Base-by-base conservation (phyloP, 2,888 invertebrate species). In the Scrobipalpa costella region DNA sequence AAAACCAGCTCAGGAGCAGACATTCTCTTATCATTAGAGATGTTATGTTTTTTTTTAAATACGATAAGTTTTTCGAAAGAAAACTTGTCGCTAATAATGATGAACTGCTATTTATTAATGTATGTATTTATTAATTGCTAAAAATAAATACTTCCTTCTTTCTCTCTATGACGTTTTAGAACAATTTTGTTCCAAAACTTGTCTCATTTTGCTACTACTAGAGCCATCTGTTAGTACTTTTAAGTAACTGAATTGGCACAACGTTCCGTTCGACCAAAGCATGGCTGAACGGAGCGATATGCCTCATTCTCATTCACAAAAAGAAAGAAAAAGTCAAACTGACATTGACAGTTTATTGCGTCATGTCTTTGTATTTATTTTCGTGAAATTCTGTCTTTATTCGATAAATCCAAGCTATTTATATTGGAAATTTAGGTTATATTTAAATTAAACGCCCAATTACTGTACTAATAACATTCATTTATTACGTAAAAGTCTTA, bases 191-290 rank as follows among this genome's bases (percentile, higher is more conserved):
- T 15, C 44, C 15, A 1, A 15, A n/a, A n/a, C 7, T n/a, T n/a
- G 1, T 5, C 49, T 19, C 6, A 21, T 2, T 52, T 52, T 58
- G 34, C 17, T 62, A 71, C 74, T 68, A 66, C 63, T 78, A 74
- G 15, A 72, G 78, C 75, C 80, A 80, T 79, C 79, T 80, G 52
- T 73, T 70, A 61, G 47, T 21, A 19, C 6, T 27, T 21, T 13
- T 27, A 1, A 11, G 0, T 21, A 52, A 27, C 21, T 13, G 6
- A 52, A 21, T 2, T 3, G 19, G 17, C 15, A 47, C 49, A 9
- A 19, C 49, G 49, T 49, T 49, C 19, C 49, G 49, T 19, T 52
- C 11, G 13, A 13, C 1, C 7, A 49, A 8, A 21, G 2, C 13
- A 21, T 17, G 38, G 57, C 36, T 57, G 36, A 3, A 34, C 34